phyloP scores from a whole-genome alignment of 2,113 vertebrate species.

The Aegithalos caudatus region DNA sequence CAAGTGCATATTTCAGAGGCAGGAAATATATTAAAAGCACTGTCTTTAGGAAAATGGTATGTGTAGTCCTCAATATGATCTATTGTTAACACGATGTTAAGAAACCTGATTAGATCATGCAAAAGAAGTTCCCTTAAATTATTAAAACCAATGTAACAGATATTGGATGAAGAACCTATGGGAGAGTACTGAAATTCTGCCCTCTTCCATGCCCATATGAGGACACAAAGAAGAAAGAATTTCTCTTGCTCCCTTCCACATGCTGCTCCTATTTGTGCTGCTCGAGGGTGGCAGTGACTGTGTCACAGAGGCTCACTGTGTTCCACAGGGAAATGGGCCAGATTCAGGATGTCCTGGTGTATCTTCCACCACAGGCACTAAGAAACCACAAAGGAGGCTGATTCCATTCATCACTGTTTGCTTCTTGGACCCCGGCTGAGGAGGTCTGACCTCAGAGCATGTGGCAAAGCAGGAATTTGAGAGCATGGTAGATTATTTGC shows the following conservation, averaged over 20 bases:
- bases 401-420: background rate
- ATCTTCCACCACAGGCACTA: background rate
- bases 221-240: background rate
- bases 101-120: background rate
- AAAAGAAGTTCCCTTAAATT: background rate
- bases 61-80: background rate
- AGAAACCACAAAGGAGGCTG: background rate
- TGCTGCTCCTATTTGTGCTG: background rate
- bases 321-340: background rate
- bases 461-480: background rate
- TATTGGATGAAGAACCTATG: background rate
- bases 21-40: background rate
- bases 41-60: background rate
- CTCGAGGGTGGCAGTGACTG: accelerated
- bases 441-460: background rate
- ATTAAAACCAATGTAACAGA: background rate
- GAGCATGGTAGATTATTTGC: background rate
- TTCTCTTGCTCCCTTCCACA: background rate
- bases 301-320: background rate
- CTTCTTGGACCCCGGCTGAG: background rate
- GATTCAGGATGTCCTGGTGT: background rate
- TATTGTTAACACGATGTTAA: background rate
- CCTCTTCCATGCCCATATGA: background rate
- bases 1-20: background rate
- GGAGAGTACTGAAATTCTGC: background rate